Evolutionary conservation across 2,888 invertebrate genomes (phyloP).

Genomic region (Alloscopus bannaensis): DNA sequence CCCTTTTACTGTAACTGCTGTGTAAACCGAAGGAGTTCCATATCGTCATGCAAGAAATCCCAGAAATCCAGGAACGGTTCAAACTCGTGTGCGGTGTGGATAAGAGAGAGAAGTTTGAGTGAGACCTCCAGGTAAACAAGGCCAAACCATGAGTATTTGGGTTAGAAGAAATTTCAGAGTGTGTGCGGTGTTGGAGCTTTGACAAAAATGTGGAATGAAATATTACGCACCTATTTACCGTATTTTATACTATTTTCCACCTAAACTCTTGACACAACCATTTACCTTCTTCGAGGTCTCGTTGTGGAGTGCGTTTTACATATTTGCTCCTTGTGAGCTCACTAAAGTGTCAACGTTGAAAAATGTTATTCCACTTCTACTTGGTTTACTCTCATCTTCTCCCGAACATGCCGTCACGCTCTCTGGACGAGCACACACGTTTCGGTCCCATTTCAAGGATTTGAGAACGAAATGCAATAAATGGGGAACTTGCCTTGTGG

Average conservation of each 20-base stretch:
- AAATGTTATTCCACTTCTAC: not conserved
- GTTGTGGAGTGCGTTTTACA: not conserved
- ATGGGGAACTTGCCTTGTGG: too few relatives aligned
- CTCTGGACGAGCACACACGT: not conserved
- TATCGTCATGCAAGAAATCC: too few relatives aligned
- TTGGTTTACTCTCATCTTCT: not conserved
- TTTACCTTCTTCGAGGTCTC: not conserved
- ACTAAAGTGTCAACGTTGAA: not conserved
- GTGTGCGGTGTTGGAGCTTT: constrained; percentile 17
- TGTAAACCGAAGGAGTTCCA: too few relatives aligned
- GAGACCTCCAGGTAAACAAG: constrained; percentile 36
- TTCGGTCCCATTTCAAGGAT: too few relatives aligned
- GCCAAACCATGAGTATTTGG: constrained; percentile 52
- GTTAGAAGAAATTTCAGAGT: constrained; percentile 34
- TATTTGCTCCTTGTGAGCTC: not conserved
- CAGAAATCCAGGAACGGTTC: too few relatives aligned
- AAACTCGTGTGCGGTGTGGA: too few relatives aligned
- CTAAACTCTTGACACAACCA: not conserved
- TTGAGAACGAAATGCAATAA: too few relatives aligned
- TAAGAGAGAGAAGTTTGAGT: too few relatives aligned
- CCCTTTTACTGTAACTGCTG: too few relatives aligned
- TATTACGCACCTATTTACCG: not conserved
- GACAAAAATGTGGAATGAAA: constrained; percentile 23
- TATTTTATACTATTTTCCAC: not conserved
- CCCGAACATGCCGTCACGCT: not conserved